Evolutionary conservation across 2,113 vertebrate genomes (phyloP).

Genomic region (Haplotaxodon microlepis): DNA sequence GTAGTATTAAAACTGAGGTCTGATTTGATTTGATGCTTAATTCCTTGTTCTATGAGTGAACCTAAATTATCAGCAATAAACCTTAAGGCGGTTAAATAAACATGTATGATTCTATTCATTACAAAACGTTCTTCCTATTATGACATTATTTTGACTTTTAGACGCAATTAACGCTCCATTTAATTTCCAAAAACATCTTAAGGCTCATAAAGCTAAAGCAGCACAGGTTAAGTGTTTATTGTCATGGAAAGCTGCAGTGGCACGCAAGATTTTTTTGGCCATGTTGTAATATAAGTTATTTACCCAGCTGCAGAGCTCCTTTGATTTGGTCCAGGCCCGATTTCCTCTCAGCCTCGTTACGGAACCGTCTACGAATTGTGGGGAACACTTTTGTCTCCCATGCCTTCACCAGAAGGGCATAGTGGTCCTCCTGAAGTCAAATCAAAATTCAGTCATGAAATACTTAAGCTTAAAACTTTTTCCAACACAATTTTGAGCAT

Average conservation of each 20-base stretch:
- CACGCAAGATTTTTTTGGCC: neutral
- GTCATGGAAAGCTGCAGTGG: neutral
- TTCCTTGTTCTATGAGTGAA: neutral
- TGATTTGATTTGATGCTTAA: neutral
- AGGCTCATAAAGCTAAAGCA: neutral
- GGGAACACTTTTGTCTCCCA: conserved; percentile 99
- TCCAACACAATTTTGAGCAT: neutral
- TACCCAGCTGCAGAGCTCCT: conserved; percentile 93
- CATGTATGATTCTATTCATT: neutral
- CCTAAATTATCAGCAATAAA: neutral
- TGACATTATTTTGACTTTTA: neutral
- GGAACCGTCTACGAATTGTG: conserved; percentile 94
- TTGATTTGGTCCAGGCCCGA: conserved; percentile 98
- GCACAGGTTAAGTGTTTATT: neutral
- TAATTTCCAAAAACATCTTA: neutral
- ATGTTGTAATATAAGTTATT: neutral
- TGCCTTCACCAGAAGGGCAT: conserved; percentile 93
- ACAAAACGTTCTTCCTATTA: neutral
- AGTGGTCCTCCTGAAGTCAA: conserved; percentile 87
- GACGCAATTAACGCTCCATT: neutral
- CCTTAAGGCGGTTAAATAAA: neutral
- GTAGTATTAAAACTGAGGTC: neutral
- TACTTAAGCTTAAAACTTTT: neutral
- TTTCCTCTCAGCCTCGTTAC: conserved; percentile 96
- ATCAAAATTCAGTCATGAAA: neutral